Base-by-base conservation (phyloP, 2,113 vertebrate genomes). In the Lampris incognitus region DNA sequence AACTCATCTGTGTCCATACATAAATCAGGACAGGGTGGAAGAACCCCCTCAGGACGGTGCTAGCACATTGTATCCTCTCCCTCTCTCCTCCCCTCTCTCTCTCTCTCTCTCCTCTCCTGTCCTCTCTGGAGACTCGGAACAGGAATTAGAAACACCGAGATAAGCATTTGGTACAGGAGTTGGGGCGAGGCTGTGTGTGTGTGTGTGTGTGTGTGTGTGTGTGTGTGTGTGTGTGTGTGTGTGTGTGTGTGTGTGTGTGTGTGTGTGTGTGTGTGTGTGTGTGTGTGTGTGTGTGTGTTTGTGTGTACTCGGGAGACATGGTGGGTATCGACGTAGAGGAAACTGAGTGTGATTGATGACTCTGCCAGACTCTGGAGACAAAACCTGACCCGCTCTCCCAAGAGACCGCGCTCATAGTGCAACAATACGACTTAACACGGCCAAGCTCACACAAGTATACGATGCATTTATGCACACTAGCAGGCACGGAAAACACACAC, bases 341-440 rank as follows among this genome's bases (percentile, higher is more conserved):
- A 87, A 88, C 51, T 49, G 76, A 77, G 69, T 84, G 83, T 87
- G 89, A 90, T 84, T 88, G 88, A 89, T 90, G 83, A 84, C 64
- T 74, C 68, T 74, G 75, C 46, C 48, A 24, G 64, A 81, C 78
- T 81, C 77, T 64, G 68, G 69, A 85, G 83, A 78, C 79, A 57
- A 74, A 54, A 74, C 24, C 59, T 82, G 85, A 86, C 85, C 85
- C 71, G 74, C 5, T 61, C 61, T 74, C 68, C 76, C 72, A 24
- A 2, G 79, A 78, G 84, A 79, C 38, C 37, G 36, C 55, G 9
- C 52, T 52, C 48, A 42, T 24, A 62, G 74, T 72, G 74, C 7
- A 24, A 24, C 24, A 24, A 24, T 24, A 24, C 24, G 24, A 24
- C 24, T 24, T 24, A 46, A 74, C 73, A 63, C 51, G 64, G 57